phyloP scores from a whole-genome alignment of 2,113 vertebrate genomes.

The Pao palembangensis region DNA sequence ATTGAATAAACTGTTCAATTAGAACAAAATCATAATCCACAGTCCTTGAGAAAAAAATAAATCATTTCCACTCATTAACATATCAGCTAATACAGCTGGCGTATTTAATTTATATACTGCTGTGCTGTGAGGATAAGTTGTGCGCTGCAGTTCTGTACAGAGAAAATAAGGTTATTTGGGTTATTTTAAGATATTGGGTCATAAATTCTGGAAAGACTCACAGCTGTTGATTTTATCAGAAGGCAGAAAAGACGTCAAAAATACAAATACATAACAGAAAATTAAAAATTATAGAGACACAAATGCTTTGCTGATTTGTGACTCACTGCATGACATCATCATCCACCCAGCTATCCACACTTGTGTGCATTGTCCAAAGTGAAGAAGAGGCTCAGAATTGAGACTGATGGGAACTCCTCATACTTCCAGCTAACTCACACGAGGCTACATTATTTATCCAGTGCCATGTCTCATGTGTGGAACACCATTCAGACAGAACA shows the following conservation, averaged over 20 bases:
- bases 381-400: slow-evolving; percentile 4
- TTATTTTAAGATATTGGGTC: no score
- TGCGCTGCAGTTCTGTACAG: no score
- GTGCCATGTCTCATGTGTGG: slow-evolving; percentile 22
- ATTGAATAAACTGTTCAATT: no score
- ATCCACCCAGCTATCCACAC: slow-evolving; percentile 23
- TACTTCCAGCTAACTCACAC: slow-evolving; percentile 33
- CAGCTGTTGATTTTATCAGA: no score
- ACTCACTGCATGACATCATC: slow-evolving; percentile 38
- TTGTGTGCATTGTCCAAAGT: background rate
- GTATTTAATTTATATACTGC: no score
- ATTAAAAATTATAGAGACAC: slow-evolving; percentile 16
- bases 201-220: no score
- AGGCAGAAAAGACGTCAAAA: background rate
- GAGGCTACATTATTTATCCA: slow-evolving; percentile 52
- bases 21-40: no score
- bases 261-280: slow-evolving; percentile 1
- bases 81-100: no score
- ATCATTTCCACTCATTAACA: no score
- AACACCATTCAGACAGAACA: slow-evolving; percentile 46
- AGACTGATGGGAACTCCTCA: slow-evolving; percentile 42
- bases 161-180: no score
- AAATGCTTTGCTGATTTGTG: slow-evolving; percentile 41
- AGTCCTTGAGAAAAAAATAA: no score
- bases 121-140: no score